phyloP scores from a whole-genome alignment of 2,888 invertebrate species.

The Panopea generosa region DNA sequence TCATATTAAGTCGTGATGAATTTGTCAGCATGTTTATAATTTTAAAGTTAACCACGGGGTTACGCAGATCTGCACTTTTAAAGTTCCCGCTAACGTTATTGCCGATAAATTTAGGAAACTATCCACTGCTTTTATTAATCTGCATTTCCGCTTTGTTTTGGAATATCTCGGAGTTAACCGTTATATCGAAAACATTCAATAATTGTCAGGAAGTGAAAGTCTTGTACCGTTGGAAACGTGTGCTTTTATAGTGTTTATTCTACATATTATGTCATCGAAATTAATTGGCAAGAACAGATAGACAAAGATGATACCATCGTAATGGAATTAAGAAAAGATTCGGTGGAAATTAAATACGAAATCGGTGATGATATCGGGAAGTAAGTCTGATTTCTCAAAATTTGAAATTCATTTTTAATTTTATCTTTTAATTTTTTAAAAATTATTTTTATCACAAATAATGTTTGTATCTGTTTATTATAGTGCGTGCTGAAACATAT shows the following conservation, averaged over 20 bases:
- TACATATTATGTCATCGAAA: slow-evolving; percentile 5
- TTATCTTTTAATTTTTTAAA: slow-evolving; percentile 1
- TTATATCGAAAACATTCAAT: slow-evolving; percentile 25
- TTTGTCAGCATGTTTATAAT: no score
- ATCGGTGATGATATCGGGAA: slow-evolving; percentile 77
- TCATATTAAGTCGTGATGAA: no score
- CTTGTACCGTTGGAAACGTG: slow-evolving; percentile 23
- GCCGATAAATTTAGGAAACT: no score
- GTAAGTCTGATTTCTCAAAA: slow-evolving; percentile 53
- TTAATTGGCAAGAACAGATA: slow-evolving; percentile 7
- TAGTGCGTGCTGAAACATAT: no score
- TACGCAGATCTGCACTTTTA: no score
- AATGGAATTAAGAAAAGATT: slow-evolving; percentile 74
- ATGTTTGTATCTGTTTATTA: background rate
- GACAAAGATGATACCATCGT: slow-evolving; percentile 23
- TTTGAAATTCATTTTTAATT: slow-evolving; percentile 4
- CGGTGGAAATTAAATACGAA: slow-evolving; percentile 75
- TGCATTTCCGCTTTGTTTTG: no score
- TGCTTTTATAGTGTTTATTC: slow-evolving; percentile 12
- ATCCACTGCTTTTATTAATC: no score
- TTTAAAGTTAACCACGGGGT: no score
- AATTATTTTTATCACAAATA: background rate
- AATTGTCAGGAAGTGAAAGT: slow-evolving; percentile 33
- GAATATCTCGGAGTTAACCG: slow-evolving; percentile 5
- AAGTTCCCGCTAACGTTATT: no score